Evolutionary conservation across 2,888 invertebrate genomes (phyloP), one percentile per base, ranked within the genome.

Genomic region (Stenoptilia bipunctidactyla): DNA sequence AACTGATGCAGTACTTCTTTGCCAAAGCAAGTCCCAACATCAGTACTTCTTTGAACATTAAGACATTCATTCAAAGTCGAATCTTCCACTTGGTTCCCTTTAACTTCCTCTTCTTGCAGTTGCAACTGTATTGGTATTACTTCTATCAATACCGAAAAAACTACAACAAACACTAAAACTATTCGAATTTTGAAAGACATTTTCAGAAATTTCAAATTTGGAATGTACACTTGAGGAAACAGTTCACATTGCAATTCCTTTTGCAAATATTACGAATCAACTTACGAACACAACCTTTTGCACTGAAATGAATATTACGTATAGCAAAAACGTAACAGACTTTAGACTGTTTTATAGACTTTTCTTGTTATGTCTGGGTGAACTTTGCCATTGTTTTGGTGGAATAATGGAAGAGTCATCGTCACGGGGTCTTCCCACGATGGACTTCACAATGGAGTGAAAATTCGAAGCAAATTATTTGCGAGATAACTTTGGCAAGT

Each of bases 1-100:
- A 92, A 62, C 46, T 87, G 87, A 50, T 82, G 86, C 13, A 92
- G 60, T 4, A 91, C 82, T n/a, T 91, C 90, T 15, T 89, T 87
- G 1, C 91, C 91, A 39, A 91, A 77, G 65, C 92, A 92, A 44
- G 88, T 88, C 27, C 87, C 79, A 8, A 88, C 51, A 44, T 85
- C 84, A 1, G 79, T 61, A 41, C 82, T 65, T 39, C 75, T 64
- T 40, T 71, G 60, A 1, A 58, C 62, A 54, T 61, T 71, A 14
- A 83, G 51, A 55, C 83, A 83, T 51, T 79, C 62, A 47, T 83
- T 80, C n/a, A 82, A 54, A 2, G 70, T 59, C 1, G 70, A 65
- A 43, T 61, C 52, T 36, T 68, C 69, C 1, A 75, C 53, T 40
- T 60, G 55, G 45, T 82, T 80, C 12, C 65, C 67, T 40, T 68